Percentiles rank a stretch among this genome's conserved stretches.
Evolutionary conservation across 2,888 invertebrate genomes (phyloP).

Genomic region (Amphipyra tragopoginis): DNA sequence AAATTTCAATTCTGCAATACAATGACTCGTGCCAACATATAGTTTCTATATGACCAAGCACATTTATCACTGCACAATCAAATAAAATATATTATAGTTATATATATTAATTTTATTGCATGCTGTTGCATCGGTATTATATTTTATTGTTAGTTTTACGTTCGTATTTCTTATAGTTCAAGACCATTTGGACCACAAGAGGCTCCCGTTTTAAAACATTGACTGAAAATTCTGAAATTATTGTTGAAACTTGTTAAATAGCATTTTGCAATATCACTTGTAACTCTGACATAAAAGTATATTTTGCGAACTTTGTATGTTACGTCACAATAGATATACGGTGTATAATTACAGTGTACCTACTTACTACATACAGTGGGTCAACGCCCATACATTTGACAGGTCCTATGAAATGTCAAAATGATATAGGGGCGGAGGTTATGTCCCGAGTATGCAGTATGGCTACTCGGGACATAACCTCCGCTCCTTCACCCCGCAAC

Average conservation of each 20-base stretch:
- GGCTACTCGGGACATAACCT: too few relatives aligned
- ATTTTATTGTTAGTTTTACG: slow-evolving; percentile 80
- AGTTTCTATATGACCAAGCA: slow-evolving; percentile 70
- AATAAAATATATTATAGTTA: slow-evolving; percentile 76
- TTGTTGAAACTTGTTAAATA: slow-evolving; percentile 52
- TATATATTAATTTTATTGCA: slow-evolving; percentile 85
- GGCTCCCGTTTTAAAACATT: slow-evolving; percentile 65
- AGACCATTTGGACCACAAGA: slow-evolving; percentile 61
- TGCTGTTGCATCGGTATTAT: slow-evolving; percentile 85
- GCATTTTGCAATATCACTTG: slow-evolving; percentile 52
- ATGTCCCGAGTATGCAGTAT: too few relatives aligned
- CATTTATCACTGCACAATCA: slow-evolving; percentile 80
- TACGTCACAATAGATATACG: slow-evolving; percentile 29
- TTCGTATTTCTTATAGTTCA: slow-evolving; percentile 60
- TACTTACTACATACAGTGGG: too few relatives aligned
- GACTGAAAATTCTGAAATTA: slow-evolving; percentile 67
- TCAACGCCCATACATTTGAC: too few relatives aligned
- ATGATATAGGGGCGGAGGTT: too few relatives aligned
- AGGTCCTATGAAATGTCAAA: too few relatives aligned
- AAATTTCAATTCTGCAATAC: slow-evolving; percentile 55
- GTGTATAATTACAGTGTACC: too few relatives aligned
- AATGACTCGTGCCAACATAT: slow-evolving; percentile 75
- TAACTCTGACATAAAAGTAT: slow-evolving; percentile 35
- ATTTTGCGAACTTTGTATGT: slow-evolving; percentile 49
- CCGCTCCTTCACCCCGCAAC: too few relatives aligned